Evolutionary conservation across 30 jellyfish, hydroid and myxozoan species (phyloP).

Genomic region (Haliclystus octoradiatus): DNA sequence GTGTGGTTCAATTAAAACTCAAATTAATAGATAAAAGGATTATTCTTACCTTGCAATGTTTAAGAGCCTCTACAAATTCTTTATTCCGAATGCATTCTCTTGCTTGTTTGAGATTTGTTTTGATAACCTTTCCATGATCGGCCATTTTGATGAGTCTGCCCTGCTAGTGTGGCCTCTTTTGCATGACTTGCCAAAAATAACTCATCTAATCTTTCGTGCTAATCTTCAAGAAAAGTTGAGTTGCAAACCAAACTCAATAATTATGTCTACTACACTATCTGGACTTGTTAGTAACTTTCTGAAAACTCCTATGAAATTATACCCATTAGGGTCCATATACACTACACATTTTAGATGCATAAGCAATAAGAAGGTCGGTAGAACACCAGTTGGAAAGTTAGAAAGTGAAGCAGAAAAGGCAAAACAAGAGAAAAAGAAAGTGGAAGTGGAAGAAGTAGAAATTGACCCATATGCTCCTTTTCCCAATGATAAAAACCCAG

Average conservation of each 20-base stretch:
- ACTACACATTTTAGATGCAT: too few relatives aligned
- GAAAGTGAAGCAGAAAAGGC: slow-evolving; percentile 17
- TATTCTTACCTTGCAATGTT: slow-evolving; percentile 83
- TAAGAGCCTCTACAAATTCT: slow-evolving; percentile 83
- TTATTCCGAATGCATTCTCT: slow-evolving; percentile 66
- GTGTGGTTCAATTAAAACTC: too few relatives aligned
- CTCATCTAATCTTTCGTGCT: too few relatives aligned
- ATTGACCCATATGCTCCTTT: slow-evolving; percentile 76
- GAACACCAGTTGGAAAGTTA: slow-evolving; percentile 42
- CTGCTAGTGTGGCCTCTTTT: background rate
- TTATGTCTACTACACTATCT: too few relatives aligned
- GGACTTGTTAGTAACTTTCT: too few relatives aligned
- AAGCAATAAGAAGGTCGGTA: background rate
- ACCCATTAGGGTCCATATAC: too few relatives aligned
- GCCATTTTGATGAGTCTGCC: background rate
- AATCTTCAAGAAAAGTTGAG: too few relatives aligned
- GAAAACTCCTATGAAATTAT: too few relatives aligned
- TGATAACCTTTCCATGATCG: slow-evolving; percentile 30
- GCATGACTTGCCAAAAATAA: too few relatives aligned
- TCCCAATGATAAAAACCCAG: slow-evolving; percentile 91
- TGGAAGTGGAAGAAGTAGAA: slow-evolving; percentile 26
- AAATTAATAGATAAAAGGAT: too few relatives aligned
- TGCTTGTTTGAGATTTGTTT: slow-evolving; percentile 63
- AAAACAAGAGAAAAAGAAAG: background rate
- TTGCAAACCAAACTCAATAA: too few relatives aligned